phyloP scores from a whole-genome alignment of 2,888 invertebrate genomes.

The Hedychridium roseum region DNA sequence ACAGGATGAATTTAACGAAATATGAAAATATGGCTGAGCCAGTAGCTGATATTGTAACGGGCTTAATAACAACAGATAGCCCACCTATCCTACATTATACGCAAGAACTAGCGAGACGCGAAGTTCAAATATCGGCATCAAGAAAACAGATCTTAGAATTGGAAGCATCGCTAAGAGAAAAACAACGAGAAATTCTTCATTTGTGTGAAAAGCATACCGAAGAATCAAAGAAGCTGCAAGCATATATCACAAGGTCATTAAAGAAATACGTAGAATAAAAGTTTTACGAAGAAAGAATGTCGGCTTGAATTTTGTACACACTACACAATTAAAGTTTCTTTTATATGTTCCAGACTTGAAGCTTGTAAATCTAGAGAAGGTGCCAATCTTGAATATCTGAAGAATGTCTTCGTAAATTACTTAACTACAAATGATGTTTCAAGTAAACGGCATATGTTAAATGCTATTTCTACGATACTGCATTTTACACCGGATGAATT shows the following conservation, averaged over 20 bases:
- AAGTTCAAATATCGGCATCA: constrained; percentile 78
- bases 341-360: constrained; percentile 66
- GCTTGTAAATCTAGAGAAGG: constrained; percentile 82
- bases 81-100: constrained; percentile 83
- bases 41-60: constrained; percentile 50
- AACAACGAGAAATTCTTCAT: constrained; percentile 55
- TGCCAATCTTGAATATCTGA: constrained; percentile 88
- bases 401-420: constrained; percentile 88
- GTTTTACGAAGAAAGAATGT: no score
- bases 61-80: constrained; percentile 67
- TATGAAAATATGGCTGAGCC: constrained; percentile 47
- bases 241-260: constrained; percentile 62
- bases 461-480: constrained; percentile 86
- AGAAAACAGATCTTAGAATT: constrained; percentile 75
- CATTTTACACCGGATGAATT: constrained; percentile 80
- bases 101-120: constrained; percentile 82
- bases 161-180: constrained; percentile 59
- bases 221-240: constrained; percentile 49
- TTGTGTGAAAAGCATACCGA: constrained; percentile 53
- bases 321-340: no score
- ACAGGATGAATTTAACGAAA: constrained; percentile 45
- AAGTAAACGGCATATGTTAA: constrained; percentile 83
- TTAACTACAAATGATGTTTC: constrained; percentile 74
- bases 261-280: no score
- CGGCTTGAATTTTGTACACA: no score